A percentile compares a stretch with the other conserved stretches of the same genome.
Conservation (phyloP, 2,888 invertebrate species). For the Cosmopolites sordidus region DNA sequence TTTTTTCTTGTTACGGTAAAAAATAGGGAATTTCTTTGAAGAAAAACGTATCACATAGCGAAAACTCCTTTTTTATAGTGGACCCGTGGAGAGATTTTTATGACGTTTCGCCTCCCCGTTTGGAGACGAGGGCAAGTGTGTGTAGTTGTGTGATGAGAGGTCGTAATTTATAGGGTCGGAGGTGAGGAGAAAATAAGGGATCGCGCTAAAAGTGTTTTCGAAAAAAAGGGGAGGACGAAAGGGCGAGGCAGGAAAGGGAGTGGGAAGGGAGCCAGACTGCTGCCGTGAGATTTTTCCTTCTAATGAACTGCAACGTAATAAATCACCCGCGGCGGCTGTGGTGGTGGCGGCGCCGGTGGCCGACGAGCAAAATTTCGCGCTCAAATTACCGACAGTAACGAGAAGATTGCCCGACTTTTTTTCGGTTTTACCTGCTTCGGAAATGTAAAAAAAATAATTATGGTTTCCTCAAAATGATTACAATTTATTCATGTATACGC, state of each 20-base stretch:
- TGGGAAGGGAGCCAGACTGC: neutral
- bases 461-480: too few relatives aligned
- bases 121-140: conserved; percentile 26
- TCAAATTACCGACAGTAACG: too few relatives aligned
- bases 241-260: neutral
- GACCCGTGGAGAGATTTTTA: conserved; percentile 20
- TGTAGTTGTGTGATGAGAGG: conserved; percentile 29
- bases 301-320: conserved; percentile 4
- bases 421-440: too few relatives aligned
- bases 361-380: too few relatives aligned
- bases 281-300: conserved; percentile 4
- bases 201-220: conserved; percentile 4
- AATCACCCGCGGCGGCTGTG: neutral
- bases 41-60: neutral
- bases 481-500: too few relatives aligned
- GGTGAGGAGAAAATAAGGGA: conserved; percentile 26
- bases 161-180: conserved; percentile 28
- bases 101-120: conserved; percentile 23
- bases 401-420: too few relatives aligned
- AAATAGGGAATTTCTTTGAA: too few relatives aligned
- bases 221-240: neutral
- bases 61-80: conserved; percentile 4
- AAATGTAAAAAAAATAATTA: too few relatives aligned
- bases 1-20: too few relatives aligned
- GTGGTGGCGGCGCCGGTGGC: too few relatives aligned